phyloP scores from a whole-genome alignment of 2,797 vertebrate species.

The Corythornis leucogaster region DNA sequence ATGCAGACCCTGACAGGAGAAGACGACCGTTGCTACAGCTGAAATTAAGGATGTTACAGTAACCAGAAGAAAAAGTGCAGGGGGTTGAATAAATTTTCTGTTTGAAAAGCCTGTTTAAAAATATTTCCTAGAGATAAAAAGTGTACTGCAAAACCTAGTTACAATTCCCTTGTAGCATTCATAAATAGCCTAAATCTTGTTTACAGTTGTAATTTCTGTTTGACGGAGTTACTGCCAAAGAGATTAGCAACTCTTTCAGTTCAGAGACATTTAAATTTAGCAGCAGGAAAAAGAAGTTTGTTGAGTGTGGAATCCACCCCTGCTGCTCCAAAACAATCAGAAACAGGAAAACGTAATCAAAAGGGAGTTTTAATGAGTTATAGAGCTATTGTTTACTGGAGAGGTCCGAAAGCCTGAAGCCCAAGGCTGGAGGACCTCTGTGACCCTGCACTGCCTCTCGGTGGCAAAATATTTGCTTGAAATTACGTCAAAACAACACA shows the following conservation, averaged over 20 bases:
- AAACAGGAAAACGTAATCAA: conserved; percentile 90
- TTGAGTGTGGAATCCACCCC: conserved; percentile 78
- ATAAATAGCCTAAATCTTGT: conserved; percentile 19
- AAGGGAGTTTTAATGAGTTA: conserved; percentile 86
- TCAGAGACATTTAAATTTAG: conserved; percentile 82
- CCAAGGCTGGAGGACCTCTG: conserved; percentile 57
- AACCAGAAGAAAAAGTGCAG: background rate
- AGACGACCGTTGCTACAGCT: background rate
- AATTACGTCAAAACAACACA: conserved; percentile 79
- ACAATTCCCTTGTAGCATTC: background rate
- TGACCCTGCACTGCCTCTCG: conserved; percentile 73
- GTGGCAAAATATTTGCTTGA: conserved; percentile 76
- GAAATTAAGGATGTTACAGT: background rate
- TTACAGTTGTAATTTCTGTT: conserved; percentile 42
- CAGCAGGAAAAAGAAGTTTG: conserved; percentile 81
- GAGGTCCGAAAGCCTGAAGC: conserved; percentile 52
- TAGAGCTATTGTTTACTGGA: conserved; percentile 86
- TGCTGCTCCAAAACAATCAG: conserved; percentile 86
- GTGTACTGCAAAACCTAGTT: background rate
- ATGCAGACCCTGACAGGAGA: background rate
- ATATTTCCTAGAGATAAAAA: background rate
- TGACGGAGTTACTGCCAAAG: background rate
- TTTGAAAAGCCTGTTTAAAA: background rate
- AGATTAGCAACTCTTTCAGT: conserved; percentile 46
- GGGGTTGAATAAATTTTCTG: background rate